A percentile compares a stretch with the other conserved stretches of the same genome.
phyloP scores from a whole-genome alignment of 92 coral and sea anemone genomes.

The Siderastrea radians region DNA sequence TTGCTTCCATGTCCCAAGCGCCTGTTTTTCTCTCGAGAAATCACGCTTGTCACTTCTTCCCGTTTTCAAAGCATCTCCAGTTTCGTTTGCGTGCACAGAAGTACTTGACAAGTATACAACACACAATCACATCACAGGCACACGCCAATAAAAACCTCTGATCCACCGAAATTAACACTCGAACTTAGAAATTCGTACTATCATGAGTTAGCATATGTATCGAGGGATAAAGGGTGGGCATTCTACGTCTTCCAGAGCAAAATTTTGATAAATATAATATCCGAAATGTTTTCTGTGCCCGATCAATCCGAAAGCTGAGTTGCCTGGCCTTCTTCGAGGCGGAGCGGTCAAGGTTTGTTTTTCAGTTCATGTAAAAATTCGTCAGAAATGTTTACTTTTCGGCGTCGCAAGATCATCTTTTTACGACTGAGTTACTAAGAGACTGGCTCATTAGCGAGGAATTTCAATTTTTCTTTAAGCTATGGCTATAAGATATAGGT shows the following conservation, averaged over 20 bases:
- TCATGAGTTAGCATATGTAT: conserved; percentile 2
- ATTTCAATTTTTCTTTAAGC: too few species aligned
- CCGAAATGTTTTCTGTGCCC: conserved; percentile 16
- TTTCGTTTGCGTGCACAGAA: conserved; percentile 29
- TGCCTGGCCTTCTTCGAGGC: conserved; percentile 33
- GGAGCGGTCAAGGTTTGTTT: background rate
- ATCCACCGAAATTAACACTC: background rate
- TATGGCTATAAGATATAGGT: too few species aligned
- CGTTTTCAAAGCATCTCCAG: conserved; percentile 20
- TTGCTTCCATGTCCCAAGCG: conserved; percentile 52
- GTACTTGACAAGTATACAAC: conserved; percentile 33
- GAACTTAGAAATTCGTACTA: background rate
- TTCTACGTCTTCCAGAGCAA: background rate
- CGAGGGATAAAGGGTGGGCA: background rate
- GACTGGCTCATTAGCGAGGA: too few species aligned
- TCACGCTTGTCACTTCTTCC: conserved; percentile 7
- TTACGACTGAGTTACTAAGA: too few species aligned
- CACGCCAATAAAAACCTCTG: background rate
- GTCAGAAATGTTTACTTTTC: background rate
- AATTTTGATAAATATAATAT: background rate
- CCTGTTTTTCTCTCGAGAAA: conserved; percentile 5
- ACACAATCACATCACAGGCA: conserved; percentile 8
- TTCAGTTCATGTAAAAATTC: background rate
- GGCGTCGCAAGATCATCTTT: too few species aligned
- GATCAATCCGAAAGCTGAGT: conserved; percentile 31